Evolutionary conservation across 2,888 invertebrate genomes (phyloP), one percentile per base, ranked within the genome.

Genomic region (Anthrax anthrax): DNA sequence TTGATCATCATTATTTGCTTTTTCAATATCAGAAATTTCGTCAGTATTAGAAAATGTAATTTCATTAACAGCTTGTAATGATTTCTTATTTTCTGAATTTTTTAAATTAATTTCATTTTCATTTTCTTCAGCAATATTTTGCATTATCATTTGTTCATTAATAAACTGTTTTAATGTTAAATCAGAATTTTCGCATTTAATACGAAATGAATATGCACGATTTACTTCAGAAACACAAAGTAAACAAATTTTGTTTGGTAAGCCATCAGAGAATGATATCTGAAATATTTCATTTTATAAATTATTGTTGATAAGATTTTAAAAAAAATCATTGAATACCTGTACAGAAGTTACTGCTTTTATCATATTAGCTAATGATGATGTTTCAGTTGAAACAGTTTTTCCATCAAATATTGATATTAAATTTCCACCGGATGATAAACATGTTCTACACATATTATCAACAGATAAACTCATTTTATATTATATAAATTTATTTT

Each of bases 141-240:
- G 40, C 37, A 12, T n/a, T n/a, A n/a, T n/a, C n/a, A n/a, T 12
- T 18, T 16, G 12, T 3, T 47, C 39, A 16, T 13, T 58, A 14
- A 68, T 42, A 43, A 65, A 51, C 41, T 65, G 63, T 14, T 61
- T 58, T 16, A 70, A 52, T 0, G 65, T 64, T 27, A 59, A 57
- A 34, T 64, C 63, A 0, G 67, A 63, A 34, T 59, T 65, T 44
- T 67, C 64, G 42, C 67, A 69, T 49, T 64, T 67, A 13, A 64
- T 58, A 51, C 67, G 69, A 44, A 69, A 69, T 0, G 65, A 59
- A 40, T 59, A 63, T 37, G 67, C 65, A 4, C 60, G 60, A 54
- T 65, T 66, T 4, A 68, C 67, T 49, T 68, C 65, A 37, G 63
- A 61, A 6, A 69, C 60, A 48, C 69, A 69, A 6, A 54, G 51